Percentiles rank a stretch among this genome's conserved stretches.
Evolutionary conservation across 2,797 vertebrate species (phyloP).

Genomic region (Dendrocincla tyrannina): DNA sequence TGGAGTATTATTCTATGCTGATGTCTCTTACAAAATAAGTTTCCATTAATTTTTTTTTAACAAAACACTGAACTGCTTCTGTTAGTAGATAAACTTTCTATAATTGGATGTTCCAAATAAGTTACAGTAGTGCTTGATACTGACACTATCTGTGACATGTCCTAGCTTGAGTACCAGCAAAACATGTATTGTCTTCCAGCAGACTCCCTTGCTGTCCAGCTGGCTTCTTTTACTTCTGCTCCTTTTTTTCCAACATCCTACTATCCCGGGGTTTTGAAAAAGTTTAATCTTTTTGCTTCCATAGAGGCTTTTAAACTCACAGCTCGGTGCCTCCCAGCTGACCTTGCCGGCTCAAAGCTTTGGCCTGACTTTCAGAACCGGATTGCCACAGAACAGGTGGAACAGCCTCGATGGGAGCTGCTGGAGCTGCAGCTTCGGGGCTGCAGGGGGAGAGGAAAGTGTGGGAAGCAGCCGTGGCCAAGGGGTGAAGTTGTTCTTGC

Average conservation of each 20-base stretch:
- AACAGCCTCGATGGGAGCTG: background rate
- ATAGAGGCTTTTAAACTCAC: background rate
- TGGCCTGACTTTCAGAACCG: background rate
- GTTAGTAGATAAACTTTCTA: background rate
- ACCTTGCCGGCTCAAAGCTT: background rate
- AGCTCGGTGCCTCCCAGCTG: background rate
- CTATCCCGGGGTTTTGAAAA: background rate
- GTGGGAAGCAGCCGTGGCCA: background rate
- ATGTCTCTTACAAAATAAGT: background rate
- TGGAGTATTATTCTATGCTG: background rate
- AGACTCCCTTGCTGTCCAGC: background rate
- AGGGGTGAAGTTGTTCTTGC: background rate
- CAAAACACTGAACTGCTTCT: background rate
- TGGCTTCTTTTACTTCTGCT: background rate
- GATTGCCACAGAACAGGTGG: background rate
- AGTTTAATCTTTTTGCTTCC: background rate
- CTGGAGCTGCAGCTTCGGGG: background rate
- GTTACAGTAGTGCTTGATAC: background rate
- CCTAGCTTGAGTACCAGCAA: background rate
- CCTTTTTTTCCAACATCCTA: fast-evolving
- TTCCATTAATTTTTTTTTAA: background rate
- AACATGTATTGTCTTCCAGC: background rate
- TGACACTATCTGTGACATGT: background rate
- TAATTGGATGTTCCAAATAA: background rate
- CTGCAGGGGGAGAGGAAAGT: background rate